Conservation (phyloP, 2,113 vertebrate species). For the Cairina moschata region DNA sequence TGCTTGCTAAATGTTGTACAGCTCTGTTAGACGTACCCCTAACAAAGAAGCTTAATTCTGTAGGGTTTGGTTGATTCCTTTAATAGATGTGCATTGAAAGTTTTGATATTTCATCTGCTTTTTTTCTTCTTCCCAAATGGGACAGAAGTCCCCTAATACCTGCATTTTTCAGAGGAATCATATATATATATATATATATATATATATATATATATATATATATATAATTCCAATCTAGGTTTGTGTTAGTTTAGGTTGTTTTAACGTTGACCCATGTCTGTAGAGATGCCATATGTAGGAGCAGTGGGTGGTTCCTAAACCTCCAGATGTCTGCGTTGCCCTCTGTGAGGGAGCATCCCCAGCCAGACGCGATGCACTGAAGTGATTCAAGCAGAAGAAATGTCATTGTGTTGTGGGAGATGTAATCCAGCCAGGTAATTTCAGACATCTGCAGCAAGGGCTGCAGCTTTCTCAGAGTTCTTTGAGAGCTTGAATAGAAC, state of each 20-base stretch:
- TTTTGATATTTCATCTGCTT: not conserved
- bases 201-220: no score
- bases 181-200: not conserved
- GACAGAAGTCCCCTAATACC: not conserved
- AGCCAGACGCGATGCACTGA: not conserved
- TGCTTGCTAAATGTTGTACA: not conserved
- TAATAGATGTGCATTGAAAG: not conserved
- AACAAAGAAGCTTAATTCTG: not conserved
- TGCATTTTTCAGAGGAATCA: not conserved
- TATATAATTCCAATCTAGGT: no score
- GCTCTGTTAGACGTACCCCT: not conserved
- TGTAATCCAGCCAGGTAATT: not conserved
- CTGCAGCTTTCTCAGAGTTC: not conserved
- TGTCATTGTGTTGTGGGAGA: not conserved
- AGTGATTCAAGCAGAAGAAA: not conserved
- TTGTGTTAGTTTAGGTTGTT: not conserved
- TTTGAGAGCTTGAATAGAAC: no score
- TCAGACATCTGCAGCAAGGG: not conserved
- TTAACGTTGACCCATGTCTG: not conserved
- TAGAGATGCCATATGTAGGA: not conserved
- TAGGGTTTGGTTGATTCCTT: not conserved
- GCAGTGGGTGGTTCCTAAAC: no score
- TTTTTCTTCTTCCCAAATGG: not conserved
- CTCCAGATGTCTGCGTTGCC: not conserved
- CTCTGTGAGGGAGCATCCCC: not conserved